Conservation (phyloP, 1,140 invertebrate species). For the Nasonia longicornis region DNA sequence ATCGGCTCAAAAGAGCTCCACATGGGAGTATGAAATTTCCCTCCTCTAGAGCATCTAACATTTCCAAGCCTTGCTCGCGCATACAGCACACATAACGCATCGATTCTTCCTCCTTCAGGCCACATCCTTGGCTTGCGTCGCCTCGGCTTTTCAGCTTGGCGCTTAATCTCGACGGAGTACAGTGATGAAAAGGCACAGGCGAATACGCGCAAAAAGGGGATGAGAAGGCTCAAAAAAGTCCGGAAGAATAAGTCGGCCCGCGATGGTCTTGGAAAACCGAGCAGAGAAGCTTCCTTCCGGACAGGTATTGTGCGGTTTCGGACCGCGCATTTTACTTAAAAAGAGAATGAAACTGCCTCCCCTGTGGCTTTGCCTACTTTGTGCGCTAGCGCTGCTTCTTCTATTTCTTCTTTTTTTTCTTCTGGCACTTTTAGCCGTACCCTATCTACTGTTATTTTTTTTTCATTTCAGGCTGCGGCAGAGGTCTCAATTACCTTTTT, state of each 20-base stretch:
- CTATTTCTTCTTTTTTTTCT: background rate
- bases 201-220: background rate
- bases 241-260: constrained; percentile 26
- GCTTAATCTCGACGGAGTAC: constrained; percentile 14
- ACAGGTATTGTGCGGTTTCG: constrained; percentile 38
- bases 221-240: background rate
- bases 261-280: constrained; percentile 5
- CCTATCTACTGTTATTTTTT: background rate
- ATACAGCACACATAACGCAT: background rate
- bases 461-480: background rate
- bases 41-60: background rate
- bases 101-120: background rate
- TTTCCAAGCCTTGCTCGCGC: background rate
- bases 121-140: background rate
- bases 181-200: background rate
- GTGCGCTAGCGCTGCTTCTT: background rate
- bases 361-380: constrained; percentile 33
- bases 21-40: background rate
- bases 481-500: constrained; percentile 8
- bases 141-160: background rate
- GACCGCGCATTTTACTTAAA: constrained; percentile 30
- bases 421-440: background rate
- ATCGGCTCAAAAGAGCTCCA: background rate
- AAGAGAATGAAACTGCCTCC: constrained; percentile 10
- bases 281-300: constrained; percentile 39